phyloP scores from a whole-genome alignment of 2,888 invertebrate genomes.

The Patella caerulea region DNA sequence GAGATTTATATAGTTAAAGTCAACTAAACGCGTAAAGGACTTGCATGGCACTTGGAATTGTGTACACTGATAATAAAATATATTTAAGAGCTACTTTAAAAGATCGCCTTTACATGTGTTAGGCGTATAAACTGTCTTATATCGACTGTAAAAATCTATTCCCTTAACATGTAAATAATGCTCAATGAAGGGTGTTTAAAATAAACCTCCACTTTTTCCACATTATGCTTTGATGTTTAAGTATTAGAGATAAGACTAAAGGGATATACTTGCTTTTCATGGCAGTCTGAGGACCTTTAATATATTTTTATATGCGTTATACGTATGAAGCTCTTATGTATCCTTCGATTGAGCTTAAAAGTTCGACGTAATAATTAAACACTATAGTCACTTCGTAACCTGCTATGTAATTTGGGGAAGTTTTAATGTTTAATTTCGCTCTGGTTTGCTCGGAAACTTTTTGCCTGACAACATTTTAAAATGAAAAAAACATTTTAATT shows the following conservation, averaged over 20 bases:
- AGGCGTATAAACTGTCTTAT: constrained; percentile 2
- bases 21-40: not conserved
- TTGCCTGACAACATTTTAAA: too few species aligned
- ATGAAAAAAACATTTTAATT: too few species aligned
- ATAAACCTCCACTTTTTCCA: constrained; percentile 5
- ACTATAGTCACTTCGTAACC: too few species aligned
- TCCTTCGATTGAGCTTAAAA: too few species aligned
- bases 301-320: too few species aligned
- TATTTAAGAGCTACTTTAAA: not conserved
- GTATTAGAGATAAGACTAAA: constrained; percentile 8
- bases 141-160: constrained; percentile 7
- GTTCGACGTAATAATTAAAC: too few species aligned
- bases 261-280: not conserved
- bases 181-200: constrained; percentile 10
- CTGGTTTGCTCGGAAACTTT: too few species aligned
- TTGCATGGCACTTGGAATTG: not conserved
- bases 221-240: not conserved
- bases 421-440: too few species aligned
- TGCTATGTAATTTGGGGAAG: too few species aligned
- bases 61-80: not conserved
- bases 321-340: too few species aligned
- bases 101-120: not conserved
- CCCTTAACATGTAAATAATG: not conserved
- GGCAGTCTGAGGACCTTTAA: too few species aligned
- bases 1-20: too few species aligned